phyloP scores from a whole-genome alignment of 1,140 invertebrate species.

The Leptopilina clavipes region DNA sequence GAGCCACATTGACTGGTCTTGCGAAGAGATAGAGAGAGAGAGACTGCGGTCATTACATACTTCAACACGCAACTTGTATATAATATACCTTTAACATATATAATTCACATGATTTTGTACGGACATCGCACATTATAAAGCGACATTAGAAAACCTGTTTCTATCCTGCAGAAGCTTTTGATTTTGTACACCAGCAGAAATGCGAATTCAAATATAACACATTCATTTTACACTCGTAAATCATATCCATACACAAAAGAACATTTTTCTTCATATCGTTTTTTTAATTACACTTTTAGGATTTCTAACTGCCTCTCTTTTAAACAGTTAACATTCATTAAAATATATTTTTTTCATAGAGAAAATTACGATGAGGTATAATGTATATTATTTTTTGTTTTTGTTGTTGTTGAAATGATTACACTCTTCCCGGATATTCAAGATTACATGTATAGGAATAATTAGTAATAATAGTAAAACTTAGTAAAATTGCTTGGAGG shows the following conservation, averaged over 20 bases:
- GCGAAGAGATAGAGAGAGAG: too few species aligned
- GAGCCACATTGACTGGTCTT: slow-evolving; percentile 6
- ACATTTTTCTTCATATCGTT: too few species aligned
- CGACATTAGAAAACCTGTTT: slow-evolving; percentile 18
- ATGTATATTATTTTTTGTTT: too few species aligned
- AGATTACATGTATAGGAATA: neutral
- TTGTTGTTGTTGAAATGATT: too few species aligned
- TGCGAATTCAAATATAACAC: neutral
- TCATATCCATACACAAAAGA: neutral
- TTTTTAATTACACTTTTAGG: too few species aligned
- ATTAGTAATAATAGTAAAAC: neutral
- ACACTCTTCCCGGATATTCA: neutral
- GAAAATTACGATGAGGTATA: too few species aligned
- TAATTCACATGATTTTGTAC: slow-evolving; percentile 27
- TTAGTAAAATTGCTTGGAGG: neutral
- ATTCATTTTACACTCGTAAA: neutral
- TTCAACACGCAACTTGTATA: neutral
- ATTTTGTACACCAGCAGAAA: neutral
- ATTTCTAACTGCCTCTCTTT: too few species aligned
- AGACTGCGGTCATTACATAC: neutral
- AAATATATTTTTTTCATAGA: too few species aligned
- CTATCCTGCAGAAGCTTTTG: neutral
- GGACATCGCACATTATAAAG: neutral
- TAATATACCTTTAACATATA: slow-evolving; percentile 9
- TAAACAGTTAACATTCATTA: too few species aligned